Evolutionary conservation across 2,113 vertebrate genomes (phyloP).

Genomic region (Eulemur macaco): DNA sequence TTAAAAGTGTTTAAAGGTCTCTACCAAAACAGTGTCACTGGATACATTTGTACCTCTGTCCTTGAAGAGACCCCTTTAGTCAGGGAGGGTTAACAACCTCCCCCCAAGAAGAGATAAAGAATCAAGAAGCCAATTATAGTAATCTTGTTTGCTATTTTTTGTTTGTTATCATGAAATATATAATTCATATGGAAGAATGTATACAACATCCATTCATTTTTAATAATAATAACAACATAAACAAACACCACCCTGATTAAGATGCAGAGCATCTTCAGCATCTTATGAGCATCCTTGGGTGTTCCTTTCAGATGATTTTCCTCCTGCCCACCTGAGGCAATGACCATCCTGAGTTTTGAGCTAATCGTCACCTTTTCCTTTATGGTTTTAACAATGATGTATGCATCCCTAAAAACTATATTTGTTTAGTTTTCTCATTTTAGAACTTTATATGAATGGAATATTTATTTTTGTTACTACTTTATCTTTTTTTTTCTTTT

Average conservation of each 20-base stretch:
- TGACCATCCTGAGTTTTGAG: background rate
- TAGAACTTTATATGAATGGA: background rate
- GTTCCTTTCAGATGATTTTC: background rate
- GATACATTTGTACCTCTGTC: background rate
- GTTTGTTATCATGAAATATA: background rate
- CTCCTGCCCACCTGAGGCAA: background rate
- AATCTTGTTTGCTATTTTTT: background rate
- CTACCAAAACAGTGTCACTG: background rate
- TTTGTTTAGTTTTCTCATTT: background rate
- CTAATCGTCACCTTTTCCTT: background rate
- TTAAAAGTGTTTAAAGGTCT: background rate
- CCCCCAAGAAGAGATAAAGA: background rate
- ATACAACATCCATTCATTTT: background rate
- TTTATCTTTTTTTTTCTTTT: too few species aligned
- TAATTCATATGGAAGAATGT: background rate
- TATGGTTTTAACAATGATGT: background rate
- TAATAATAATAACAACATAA: slow-evolving; percentile 14
- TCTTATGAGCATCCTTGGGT: background rate
- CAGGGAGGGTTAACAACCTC: background rate
- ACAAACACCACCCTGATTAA: background rate
- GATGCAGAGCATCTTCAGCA: background rate
- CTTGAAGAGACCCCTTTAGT: background rate
- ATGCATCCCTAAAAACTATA: background rate
- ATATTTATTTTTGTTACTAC: background rate
- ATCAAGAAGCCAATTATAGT: background rate